Evolutionary conservation across 2,797 vertebrate genomes (phyloP), one percentile per base, ranked within the genome.

Genomic region (Cygnus olor): DNA sequence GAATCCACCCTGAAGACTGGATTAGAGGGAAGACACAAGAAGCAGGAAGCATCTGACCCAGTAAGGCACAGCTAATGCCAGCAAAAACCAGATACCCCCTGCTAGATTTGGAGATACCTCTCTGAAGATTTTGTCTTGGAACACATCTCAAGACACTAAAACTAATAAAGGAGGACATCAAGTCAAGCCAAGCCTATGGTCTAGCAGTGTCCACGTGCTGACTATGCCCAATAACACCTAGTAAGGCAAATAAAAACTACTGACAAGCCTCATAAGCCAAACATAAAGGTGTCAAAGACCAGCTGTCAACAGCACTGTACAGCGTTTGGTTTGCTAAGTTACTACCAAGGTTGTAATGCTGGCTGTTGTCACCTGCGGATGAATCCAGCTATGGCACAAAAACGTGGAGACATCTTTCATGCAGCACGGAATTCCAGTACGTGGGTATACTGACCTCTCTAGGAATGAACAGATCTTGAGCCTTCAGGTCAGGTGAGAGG

Each of bases 371-470:
- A 51, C 51, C 12, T 14, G 53, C 6, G 12, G 56, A 28, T 2
- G 15, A 56, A n/a, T n/a, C 51, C 36, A 54, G 44, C 64, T 51
- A n/a, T 0, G 1, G 63, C 44, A 86, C 53, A 58, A n/a, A 47
- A 80, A 34, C 0, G 9, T 15, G 64, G 70, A 69, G 74, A 66
- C 42, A 76, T 61, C 68, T 79, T 85, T 81, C 57, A 74, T 5
- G 42, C 16, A 82, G 63, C 68, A 34, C 58, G 63, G 94, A 80
- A 91, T 91, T 85, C 66, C 47, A 53, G 77, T 5, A 30, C 0
- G 3, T 22, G 28, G 40, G 85, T 40, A 81, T 81, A 95, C 84
- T 70, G 84, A 90, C 84, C 80, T 88, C 80, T n/a, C 88, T 66
- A 93, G 0, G 66, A 70, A 90, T 40, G 56, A 81, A 85, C 61